A percentile compares a stretch with the other conserved stretches of the same genome.
phyloP scores from a whole-genome alignment of 1,140 invertebrate genomes.

The Euura lappo region DNA sequence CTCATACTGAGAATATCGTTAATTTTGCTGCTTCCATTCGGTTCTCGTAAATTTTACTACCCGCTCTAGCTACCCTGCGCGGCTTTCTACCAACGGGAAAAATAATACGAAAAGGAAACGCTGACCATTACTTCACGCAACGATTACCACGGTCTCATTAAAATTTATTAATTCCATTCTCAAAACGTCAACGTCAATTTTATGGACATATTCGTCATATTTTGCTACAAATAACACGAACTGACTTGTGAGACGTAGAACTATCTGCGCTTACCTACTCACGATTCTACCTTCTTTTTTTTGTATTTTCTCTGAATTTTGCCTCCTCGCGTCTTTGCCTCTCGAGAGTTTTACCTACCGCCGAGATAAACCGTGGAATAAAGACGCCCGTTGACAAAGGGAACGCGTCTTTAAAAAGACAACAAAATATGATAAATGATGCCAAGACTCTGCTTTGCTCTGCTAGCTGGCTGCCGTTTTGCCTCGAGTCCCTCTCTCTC shows the following conservation, averaged over 20 bases:
- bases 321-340: conserved; percentile 21
- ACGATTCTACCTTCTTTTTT: not conserved
- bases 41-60: conserved; percentile 55
- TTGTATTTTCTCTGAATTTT: not conserved
- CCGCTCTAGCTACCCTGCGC: not conserved
- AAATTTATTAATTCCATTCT: conserved; percentile 35
- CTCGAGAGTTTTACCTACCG: conserved; percentile 43
- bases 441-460: conserved; percentile 8
- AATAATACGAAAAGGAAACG: conserved; percentile 34
- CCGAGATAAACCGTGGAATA: conserved; percentile 41
- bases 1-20: conserved; percentile 49
- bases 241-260: not conserved
- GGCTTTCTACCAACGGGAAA: conserved; percentile 22
- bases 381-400: conserved; percentile 49
- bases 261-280: not conserved
- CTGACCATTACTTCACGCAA: conserved; percentile 32
- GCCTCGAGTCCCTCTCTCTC: not conserved
- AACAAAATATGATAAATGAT: conserved; percentile 56
- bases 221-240: not conserved
- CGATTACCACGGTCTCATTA: conserved; percentile 39
- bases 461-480: conserved; percentile 2
- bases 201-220: not conserved
- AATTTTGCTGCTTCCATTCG: conserved; percentile 63
- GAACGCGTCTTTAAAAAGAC: conserved; percentile 43
- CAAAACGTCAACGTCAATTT: not conserved